phyloP scores from a whole-genome alignment of 2,797 vertebrate species.

The Dryobates pubescens region DNA sequence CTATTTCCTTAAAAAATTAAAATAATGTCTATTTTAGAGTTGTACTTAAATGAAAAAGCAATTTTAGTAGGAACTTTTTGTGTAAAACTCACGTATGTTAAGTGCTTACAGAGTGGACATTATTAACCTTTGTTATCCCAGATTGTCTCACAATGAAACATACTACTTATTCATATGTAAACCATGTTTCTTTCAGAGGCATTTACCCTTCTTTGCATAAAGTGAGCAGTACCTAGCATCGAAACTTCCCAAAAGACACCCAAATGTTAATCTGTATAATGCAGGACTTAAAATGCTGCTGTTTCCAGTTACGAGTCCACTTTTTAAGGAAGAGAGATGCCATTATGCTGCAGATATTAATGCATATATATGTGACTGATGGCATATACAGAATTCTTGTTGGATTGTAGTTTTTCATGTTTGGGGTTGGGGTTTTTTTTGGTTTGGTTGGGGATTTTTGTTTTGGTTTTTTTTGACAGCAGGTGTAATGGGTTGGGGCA shows the following conservation, averaged over 20 bases:
- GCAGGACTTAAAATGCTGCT: not conserved
- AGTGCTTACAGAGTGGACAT: not conserved
- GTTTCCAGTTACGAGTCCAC: not conserved
- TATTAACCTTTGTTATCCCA: not conserved
- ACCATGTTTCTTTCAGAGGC: not conserved
- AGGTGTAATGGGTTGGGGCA: too few relatives aligned
- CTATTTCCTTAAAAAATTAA: not conserved
- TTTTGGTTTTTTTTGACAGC: not conserved
- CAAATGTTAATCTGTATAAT: not conserved
- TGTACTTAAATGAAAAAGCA: not conserved
- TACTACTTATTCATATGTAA: not conserved
- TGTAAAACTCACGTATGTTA: not conserved
- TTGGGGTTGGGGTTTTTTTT: too few relatives aligned
- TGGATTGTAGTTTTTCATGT: not conserved
- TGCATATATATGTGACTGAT: not conserved
- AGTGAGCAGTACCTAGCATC: not conserved
- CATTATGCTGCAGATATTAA: not conserved
- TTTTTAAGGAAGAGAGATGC: not conserved
- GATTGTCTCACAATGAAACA: not conserved
- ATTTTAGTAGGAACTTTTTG: not conserved
- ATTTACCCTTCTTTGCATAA: not conserved
- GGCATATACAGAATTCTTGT: not conserved
- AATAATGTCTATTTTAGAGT: not conserved
- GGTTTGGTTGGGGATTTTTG: accelerated
- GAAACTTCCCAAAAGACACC: not conserved